Evolutionary conservation across 2,888 invertebrate genomes (phyloP).

Genomic region (Mayetiola destructor): DNA sequence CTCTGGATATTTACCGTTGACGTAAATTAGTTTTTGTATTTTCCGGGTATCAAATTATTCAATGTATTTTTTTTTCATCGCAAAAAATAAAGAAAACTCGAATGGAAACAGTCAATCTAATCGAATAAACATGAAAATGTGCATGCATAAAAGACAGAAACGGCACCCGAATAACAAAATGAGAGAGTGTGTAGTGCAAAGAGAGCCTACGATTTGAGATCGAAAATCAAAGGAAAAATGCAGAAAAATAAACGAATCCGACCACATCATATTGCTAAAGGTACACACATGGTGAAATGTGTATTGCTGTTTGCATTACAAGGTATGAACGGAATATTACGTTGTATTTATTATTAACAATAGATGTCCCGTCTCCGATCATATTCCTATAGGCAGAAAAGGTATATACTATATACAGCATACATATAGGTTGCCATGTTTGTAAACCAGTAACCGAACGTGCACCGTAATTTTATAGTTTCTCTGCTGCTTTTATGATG

Average conservation of each 20-base stretch:
- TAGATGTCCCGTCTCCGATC: constrained; percentile 7
- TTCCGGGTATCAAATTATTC: background rate
- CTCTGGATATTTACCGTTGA: background rate
- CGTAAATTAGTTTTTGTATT: background rate
- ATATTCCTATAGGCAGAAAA: no score
- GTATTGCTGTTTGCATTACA: constrained; percentile 9
- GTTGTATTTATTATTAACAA: constrained; percentile 10
- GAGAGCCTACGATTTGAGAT: background rate
- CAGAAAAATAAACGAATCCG: background rate
- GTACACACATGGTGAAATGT: constrained; percentile 9
- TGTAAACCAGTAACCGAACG: background rate
- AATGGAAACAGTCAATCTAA: constrained; percentile 8
- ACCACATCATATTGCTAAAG: background rate
- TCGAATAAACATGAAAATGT: background rate
- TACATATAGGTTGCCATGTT: background rate
- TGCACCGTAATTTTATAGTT: constrained; percentile 12
- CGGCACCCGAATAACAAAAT: background rate
- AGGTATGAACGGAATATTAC: constrained; percentile 11
- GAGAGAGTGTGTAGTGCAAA: no score
- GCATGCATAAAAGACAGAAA: constrained; percentile 6
- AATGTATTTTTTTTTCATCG: background rate
- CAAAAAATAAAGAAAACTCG: background rate
- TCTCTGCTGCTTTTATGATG: constrained; percentile 7
- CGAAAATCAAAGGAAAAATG: constrained; percentile 4
- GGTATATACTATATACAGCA: no score